Evolutionary conservation across 2,113 vertebrate genomes (phyloP), one percentile per base, ranked within the genome.

Genomic region (Callithrix jacchus): DNA sequence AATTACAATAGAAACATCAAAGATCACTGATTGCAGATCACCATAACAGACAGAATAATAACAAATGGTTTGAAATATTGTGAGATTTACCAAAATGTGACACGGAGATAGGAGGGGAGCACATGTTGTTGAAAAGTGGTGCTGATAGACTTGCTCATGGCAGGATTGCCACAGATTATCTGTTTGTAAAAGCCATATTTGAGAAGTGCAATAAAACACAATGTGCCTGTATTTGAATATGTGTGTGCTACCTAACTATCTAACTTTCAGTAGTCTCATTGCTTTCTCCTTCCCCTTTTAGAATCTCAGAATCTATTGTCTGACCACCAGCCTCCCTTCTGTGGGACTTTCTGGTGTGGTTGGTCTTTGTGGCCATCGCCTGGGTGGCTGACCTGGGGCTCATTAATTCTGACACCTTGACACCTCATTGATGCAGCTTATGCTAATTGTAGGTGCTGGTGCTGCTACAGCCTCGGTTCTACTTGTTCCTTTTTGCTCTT

Each of bases 371-470:
- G 97, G 73, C 87, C 76, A 58, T 61, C 73, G 93, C 94, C 94
- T 27, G 64, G 56, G 93, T 95, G 94, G 54, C 79, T 97, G 85
- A 94, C 96, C 82, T 0, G 12, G 10, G 40, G 71, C 82, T 98
- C 89, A 97, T 97, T 97, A 97, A 95, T 98, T 98, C 96, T 97
- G 93, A 97, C 95, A 97, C 96, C 94, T 97, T 97, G 95, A 98
- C 96, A 97, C 93, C 49, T 89, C 74, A 87, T 54, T 89, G 97
- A 89, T 61, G 81, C 92, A 95, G 97, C 97, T 98, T 97, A 97
- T 98, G 98, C 95, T 98, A 98, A 98, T 98, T 84, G 84, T 18
- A 87, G 96, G 74, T 91, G 70, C 79, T 49, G 96, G 74, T 91
- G 70, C 79, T 49, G 96, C 56, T 47, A 10, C 92, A 87, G 97